phyloP scores from a whole-genome alignment of 2,888 invertebrate species.

The Eumacrocentrus americanus region DNA sequence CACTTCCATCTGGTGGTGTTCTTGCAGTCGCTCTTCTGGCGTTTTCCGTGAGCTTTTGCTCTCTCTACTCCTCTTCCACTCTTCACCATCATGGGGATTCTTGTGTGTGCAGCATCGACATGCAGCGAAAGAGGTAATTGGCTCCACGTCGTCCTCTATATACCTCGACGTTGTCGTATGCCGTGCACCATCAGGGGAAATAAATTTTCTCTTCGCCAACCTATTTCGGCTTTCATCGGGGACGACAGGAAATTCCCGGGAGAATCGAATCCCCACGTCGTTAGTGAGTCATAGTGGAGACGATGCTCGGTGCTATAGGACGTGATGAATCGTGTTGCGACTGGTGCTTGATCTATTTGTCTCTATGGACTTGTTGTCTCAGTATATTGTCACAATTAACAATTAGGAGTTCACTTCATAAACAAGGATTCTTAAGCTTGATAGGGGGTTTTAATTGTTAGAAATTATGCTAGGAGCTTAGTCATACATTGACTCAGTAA shows the following conservation, averaged over 20 bases:
- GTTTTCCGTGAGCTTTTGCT: conserved; percentile 15
- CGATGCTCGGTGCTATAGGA: background rate
- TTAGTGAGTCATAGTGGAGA: conserved; percentile 15
- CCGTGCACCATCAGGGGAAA: conserved; percentile 30
- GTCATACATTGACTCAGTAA: no score
- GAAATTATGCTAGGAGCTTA: no score
- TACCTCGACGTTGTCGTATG: conserved; percentile 7
- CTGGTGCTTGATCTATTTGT: conserved; percentile 7
- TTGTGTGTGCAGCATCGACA: conserved; percentile 10
- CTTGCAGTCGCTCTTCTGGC: conserved; percentile 15
- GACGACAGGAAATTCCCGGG: conserved; percentile 21
- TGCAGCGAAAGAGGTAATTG: conserved; percentile 24
- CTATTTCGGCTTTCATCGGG: conserved; percentile 28
- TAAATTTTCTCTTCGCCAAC: conserved; percentile 30
- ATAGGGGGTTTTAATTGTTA: no score
- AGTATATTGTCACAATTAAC: background rate
- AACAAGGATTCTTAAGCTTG: no score
- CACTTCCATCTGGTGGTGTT: conserved; percentile 15
- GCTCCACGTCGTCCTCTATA: conserved; percentile 15
- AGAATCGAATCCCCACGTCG: conserved; percentile 23
- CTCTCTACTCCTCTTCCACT: background rate
- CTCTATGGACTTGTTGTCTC: conserved; percentile 10
- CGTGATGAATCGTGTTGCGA: conserved; percentile 12
- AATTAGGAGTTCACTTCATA: background rate
- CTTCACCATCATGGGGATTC: conserved; percentile 10